Conservation (phyloP, 2,113 vertebrate species). For the Dromiciops gliroides region DNA sequence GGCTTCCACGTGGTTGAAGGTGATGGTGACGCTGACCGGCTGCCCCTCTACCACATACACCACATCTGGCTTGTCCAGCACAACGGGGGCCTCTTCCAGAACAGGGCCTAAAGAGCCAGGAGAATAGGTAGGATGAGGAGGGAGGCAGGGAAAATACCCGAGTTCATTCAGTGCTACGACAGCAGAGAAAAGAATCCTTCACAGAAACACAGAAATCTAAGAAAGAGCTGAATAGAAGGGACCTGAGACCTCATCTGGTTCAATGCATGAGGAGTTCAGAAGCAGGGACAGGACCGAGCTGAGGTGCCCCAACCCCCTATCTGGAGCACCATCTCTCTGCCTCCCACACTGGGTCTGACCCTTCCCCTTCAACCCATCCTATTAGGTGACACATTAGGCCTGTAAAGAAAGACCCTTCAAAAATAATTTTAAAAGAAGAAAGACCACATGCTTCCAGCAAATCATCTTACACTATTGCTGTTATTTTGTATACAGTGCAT, state of each 20-base stretch:
- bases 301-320: not conserved
- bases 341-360: not conserved
- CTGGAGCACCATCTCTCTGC: not conserved
- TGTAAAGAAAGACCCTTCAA: not conserved
- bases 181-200: not conserved
- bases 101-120: slow-evolving; percentile 87
- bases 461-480: no score
- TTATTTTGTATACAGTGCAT: no score
- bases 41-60: slow-evolving; percentile 95
- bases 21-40: slow-evolving; percentile 89
- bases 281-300: not conserved
- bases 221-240: not conserved
- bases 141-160: not conserved
- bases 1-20: slow-evolving; percentile 94
- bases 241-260: not conserved
- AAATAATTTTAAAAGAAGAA: no score
- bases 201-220: not conserved
- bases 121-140: not conserved
- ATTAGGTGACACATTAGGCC: no score
- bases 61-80: slow-evolving; percentile 93
- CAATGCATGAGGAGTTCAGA: not conserved
- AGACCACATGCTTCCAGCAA: no score
- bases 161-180: not conserved
- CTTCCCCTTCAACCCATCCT: not conserved
- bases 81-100: slow-evolving; percentile 89